Evolutionary conservation across 2,797 vertebrate species (phyloP), one percentile per base, ranked within the genome.

Genomic region (Rhinatrema bivittatum): DNA sequence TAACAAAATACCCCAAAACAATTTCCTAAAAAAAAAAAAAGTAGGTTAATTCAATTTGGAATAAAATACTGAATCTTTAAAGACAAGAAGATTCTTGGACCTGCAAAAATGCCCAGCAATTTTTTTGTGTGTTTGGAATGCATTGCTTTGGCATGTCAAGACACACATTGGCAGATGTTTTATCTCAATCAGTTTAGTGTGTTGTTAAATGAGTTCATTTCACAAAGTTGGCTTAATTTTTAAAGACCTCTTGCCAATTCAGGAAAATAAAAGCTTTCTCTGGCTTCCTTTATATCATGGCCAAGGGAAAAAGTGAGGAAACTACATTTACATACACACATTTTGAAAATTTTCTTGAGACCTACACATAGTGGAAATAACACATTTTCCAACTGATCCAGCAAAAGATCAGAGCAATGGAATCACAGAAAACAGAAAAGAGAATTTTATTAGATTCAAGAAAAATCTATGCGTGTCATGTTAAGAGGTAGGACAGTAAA

Each of bases 161-260:
- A 59, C 56, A 65, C 66, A 15, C 39, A 39, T 47, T 57, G 47
- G 54, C 49, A 60, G 42, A 50, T 42, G 39, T 66, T 64, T 61
- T 57, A 43, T 64, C 66, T 66, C 59, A 62, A 60, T 60, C 60
- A 50, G 43, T 62, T 50, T 65, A 65, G 61, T 59, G 51, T 50
- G 55, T 66, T 66, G 66, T 64, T 56, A 16, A 9, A 44, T 62
- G 57, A 70, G 49, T 66, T 64, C 63, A 64, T 64, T 64, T 66
- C 54, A 55, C 52, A 62, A 56, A 52, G 21, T 33, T 44, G 37
- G 46, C 46, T 60, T 66, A 64, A 44, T 54, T 52, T 56, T 47
- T 45, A 43, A 55, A 49, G 39, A 61, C 59, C 61, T 59, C 50
- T 39, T 43, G 37, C 39, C 60, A 61, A 39, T 35, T 51, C 53